Conservation (phyloP, 1,140 invertebrate genomes). For the Conus betulinus region DNA sequence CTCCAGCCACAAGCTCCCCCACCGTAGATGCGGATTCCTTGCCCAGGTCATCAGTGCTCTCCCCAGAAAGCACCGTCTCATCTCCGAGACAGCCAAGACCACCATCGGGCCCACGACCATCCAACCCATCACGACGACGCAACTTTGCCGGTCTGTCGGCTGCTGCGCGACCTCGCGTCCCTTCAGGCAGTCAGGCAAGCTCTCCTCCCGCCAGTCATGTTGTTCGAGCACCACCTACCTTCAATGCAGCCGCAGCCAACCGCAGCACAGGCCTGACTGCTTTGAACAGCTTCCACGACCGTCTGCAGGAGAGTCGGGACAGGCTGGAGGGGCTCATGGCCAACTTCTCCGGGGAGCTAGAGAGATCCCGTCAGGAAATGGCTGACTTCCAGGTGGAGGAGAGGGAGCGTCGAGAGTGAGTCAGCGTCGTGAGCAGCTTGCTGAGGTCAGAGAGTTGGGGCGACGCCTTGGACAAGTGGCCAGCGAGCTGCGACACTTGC, state of each 20-base stretch:
- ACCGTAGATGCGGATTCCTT: neutral
- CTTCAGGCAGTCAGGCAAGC: neutral
- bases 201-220: neutral
- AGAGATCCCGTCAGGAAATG: slow-evolving; percentile 61
- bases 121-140: slow-evolving; percentile 39
- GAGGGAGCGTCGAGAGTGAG: slow-evolving; percentile 46
- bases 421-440: slow-evolving; percentile 63
- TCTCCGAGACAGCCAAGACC: slow-evolving; percentile 45
- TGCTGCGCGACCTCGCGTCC: neutral
- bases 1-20: neutral
- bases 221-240: slow-evolving; percentile 5
- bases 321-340: slow-evolving; percentile 64
- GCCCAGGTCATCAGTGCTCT: neutral
- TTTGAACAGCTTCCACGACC: slow-evolving; percentile 53
- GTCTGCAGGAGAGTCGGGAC: slow-evolving; percentile 62
- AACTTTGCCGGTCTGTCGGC: slow-evolving; percentile 40
- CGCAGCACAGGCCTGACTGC: slow-evolving; percentile 5
- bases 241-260: slow-evolving; percentile 25
- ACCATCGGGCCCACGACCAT: slow-evolving; percentile 49
- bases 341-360: slow-evolving; percentile 60
- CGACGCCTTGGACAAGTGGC: slow-evolving; percentile 67
- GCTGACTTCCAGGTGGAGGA: slow-evolving; percentile 63
- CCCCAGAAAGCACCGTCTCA: neutral
- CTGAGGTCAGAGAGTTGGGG: slow-evolving; percentile 67
- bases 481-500: slow-evolving; percentile 59